These are phyloP conservation scores for Cataglyphis rosenhaueri DNA, from an alignment of 2,888 invertebrate genomes.

Conservation along the genomic window DNA sequence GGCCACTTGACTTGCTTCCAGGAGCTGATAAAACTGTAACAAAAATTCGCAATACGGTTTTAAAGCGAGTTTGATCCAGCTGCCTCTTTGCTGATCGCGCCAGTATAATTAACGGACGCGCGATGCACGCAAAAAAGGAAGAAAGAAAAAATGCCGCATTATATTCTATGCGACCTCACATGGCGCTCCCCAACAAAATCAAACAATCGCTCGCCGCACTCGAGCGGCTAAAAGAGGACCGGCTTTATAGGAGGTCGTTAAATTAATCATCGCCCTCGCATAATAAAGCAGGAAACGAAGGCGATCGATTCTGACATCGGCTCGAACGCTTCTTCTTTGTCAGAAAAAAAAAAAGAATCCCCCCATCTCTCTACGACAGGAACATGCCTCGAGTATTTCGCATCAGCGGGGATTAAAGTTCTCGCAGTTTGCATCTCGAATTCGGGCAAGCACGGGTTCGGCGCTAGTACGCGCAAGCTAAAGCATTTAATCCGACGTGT, in stretches of 20 bases:
- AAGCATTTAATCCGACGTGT: conserved; percentile 68
- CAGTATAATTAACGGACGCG: conserved; percentile 14
- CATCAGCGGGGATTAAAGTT: conserved; percentile 47
- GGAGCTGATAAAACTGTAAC: conserved; percentile 92
- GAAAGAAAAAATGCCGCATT: background rate
- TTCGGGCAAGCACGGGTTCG: conserved; percentile 47
- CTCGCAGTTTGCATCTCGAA: conserved; percentile 36
- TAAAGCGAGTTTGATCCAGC: background rate
- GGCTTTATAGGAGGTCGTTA: conserved; percentile 28
- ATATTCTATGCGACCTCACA: background rate
- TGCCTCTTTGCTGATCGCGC: background rate
- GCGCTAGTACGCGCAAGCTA: conserved; percentile 27
- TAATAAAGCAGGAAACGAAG: conserved; percentile 39
- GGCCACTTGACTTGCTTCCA: conserved; percentile 91
- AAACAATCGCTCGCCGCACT: conserved; percentile 32
- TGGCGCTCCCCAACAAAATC: conserved; percentile 30
- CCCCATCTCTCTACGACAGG: background rate
- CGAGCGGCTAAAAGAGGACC: background rate
- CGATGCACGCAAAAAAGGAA: background rate
- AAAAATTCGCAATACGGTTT: conserved; percentile 76
- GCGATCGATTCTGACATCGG: conserved; percentile 44
- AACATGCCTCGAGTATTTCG: conserved; percentile 40
- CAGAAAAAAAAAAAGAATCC: background rate
- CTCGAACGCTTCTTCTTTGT: conserved; percentile 11
- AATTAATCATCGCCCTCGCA: conserved; percentile 46